Evolutionary conservation across 2,888 invertebrate species (phyloP).

Genomic region (Drosophila robusta): DNA sequence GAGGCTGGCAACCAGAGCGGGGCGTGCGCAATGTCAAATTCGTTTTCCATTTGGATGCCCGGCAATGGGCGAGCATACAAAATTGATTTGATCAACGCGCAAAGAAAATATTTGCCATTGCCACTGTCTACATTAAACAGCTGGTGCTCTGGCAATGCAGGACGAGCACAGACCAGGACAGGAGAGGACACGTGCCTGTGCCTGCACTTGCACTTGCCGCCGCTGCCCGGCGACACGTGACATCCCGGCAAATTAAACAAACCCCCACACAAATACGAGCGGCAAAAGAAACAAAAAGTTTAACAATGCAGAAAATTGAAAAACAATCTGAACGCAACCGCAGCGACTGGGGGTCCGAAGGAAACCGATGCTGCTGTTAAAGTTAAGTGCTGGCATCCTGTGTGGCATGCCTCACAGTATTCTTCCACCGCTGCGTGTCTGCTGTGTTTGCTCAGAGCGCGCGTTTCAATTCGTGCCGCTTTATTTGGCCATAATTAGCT

Average conservation of each 20-base stretch:
- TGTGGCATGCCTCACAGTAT: slow-evolving; percentile 2
- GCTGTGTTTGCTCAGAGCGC: slow-evolving; percentile 54
- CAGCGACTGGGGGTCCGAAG: slow-evolving; percentile 32
- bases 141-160: slow-evolving; percentile 38
- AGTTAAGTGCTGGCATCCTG: slow-evolving; percentile 70
- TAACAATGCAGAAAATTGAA: slow-evolving; percentile 85
- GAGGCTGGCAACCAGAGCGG: slow-evolving; percentile 7
- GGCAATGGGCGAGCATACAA: slow-evolving; percentile 54
- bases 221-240: slow-evolving; percentile 69
- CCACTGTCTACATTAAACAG: slow-evolving; percentile 59
- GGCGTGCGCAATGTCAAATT: slow-evolving; percentile 73
- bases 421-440: neutral
- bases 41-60: slow-evolving; percentile 76
- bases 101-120: slow-evolving; percentile 67
- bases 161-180: slow-evolving; percentile 1
- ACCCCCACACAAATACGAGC: slow-evolving; percentile 37
- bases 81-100: slow-evolving; percentile 78
- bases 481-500: slow-evolving; percentile 81
- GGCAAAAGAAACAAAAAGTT: slow-evolving; percentile 51
- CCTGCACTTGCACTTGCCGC: slow-evolving; percentile 49
- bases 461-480: slow-evolving; percentile 68
- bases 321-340: slow-evolving; percentile 74
- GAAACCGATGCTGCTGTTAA: slow-evolving; percentile 34
- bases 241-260: slow-evolving; percentile 75
- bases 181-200: slow-evolving; percentile 40